These are phyloP conservation scores for Staurois parvus DNA, from an alignment of 2,797 vertebrate genomes.

Conservation along the genomic window DNA sequence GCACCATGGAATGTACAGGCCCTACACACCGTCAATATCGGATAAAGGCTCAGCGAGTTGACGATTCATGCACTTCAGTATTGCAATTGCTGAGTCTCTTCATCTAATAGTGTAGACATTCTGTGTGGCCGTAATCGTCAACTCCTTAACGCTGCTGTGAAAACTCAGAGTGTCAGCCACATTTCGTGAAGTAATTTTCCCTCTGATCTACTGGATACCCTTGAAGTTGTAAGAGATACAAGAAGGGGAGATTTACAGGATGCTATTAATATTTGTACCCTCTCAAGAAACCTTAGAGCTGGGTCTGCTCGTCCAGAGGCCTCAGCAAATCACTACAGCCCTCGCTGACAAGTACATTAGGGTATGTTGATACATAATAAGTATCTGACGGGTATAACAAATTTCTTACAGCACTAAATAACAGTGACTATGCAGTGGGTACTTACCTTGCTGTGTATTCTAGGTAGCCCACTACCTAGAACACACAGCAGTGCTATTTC, in stretches of 20 bases:
- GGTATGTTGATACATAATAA: no score
- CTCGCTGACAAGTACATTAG: conserved; percentile 67
- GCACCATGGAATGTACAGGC: no score
- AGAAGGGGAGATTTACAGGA: conserved; percentile 53
- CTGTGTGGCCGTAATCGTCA: neutral
- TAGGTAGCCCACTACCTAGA: no score
- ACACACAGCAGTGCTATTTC: no score
- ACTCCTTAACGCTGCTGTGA: conserved; percentile 2
- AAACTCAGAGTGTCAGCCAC: conserved; percentile 15
- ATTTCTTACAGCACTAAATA: no score
- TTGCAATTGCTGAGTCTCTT: neutral
- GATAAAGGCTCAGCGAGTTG: neutral
- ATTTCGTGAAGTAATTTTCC: conserved; percentile 10
- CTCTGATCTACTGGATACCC: conserved; percentile 60
- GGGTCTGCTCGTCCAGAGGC: conserved; percentile 14
- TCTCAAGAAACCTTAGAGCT: conserved; percentile 55
- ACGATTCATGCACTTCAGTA: neutral
- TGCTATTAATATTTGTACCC: conserved; percentile 62
- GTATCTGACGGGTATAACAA: no score
- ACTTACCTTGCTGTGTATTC: no score
- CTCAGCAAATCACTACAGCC: conserved; percentile 66
- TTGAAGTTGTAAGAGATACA: conserved; percentile 58
- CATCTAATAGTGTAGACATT: neutral
- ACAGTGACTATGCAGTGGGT: no score
- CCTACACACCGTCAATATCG: no score